Conservation (phyloP, 1,140 invertebrate species). For the Thaumetopoea pityocampa region DNA sequence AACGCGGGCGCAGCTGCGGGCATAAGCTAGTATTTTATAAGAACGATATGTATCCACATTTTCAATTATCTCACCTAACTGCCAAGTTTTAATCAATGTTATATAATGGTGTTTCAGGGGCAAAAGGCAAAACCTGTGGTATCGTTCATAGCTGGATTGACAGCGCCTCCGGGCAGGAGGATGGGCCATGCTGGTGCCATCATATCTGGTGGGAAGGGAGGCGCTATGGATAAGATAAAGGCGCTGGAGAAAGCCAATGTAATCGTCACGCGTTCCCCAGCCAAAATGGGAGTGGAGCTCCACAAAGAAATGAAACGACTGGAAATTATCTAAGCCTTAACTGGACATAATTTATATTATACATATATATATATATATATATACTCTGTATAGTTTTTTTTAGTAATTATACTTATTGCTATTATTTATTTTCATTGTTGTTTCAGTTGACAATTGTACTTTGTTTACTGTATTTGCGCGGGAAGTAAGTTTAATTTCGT, state of each 20-base stretch:
- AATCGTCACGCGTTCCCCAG: slow-evolving; percentile 95
- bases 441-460: slow-evolving; percentile 21
- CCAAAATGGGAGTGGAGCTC: slow-evolving; percentile 95
- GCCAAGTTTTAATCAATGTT: too few relatives aligned
- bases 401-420: slow-evolving; percentile 62
- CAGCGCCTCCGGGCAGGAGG: slow-evolving; percentile 96
- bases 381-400: slow-evolving; percentile 57
- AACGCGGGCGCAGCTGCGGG: too few relatives aligned
- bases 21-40: too few relatives aligned
- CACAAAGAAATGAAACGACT: slow-evolving; percentile 91
- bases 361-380: slow-evolving; percentile 12
- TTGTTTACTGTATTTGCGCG: slow-evolving; percentile 7
- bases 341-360: background rate
- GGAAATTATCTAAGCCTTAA: slow-evolving; percentile 76
- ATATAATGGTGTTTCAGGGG: slow-evolving; percentile 88
- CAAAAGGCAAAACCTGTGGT: slow-evolving; percentile 98
- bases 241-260: slow-evolving; percentile 93
- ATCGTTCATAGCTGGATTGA: slow-evolving; percentile 98
- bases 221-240: slow-evolving; percentile 98
- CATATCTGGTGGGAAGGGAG: slow-evolving; percentile 98
- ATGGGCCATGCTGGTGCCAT: slow-evolving; percentile 99
- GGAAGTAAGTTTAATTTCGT: slow-evolving; percentile 18
- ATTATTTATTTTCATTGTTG: slow-evolving; percentile 60
- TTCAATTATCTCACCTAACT: too few relatives aligned
- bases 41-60: too few relatives aligned